A percentile compares a stretch with the other conserved stretches of the same genome.
Conservation (phyloP, 2,888 invertebrate genomes). For the Aproaerema taeniolella region DNA sequence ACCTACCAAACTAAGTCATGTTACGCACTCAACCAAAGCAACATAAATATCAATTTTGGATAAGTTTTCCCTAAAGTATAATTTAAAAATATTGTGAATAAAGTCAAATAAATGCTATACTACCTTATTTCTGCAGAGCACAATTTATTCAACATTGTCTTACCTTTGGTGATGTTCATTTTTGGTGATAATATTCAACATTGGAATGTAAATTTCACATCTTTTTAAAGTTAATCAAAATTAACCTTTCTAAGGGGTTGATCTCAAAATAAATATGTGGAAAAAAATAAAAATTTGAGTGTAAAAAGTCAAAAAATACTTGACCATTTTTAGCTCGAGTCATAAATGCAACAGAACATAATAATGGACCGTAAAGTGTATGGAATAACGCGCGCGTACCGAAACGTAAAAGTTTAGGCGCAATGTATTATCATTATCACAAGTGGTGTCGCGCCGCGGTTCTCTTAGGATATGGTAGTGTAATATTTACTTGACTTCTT, state of each 20-base stretch:
- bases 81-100: slow-evolving; percentile 33
- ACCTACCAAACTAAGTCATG: slow-evolving; percentile 27
- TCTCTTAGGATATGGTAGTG: slow-evolving; percentile 76
- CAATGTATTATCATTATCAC: slow-evolving; percentile 33
- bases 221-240: slow-evolving; percentile 34
- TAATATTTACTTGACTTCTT: slow-evolving; percentile 79
- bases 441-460: slow-evolving; percentile 38
- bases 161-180: slow-evolving; percentile 70
- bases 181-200: slow-evolving; percentile 62
- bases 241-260: slow-evolving; percentile 51
- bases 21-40: slow-evolving; percentile 41
- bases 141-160: slow-evolving; percentile 58
- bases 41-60: slow-evolving; percentile 30
- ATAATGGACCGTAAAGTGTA: slow-evolving; percentile 47
- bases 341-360: slow-evolving; percentile 66
- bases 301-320: slow-evolving; percentile 79
- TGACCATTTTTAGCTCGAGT: slow-evolving; percentile 77
- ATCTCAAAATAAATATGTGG: slow-evolving; percentile 51
- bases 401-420: slow-evolving; percentile 28
- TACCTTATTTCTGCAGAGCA: slow-evolving; percentile 67
- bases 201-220: slow-evolving; percentile 71
- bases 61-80: slow-evolving; percentile 17
- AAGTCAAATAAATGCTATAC: slow-evolving; percentile 79
- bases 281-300: slow-evolving; percentile 66
- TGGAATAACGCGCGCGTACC: slow-evolving; percentile 43